Conservation (phyloP, 2,888 invertebrate genomes). For the Erebia epiphron region DNA sequence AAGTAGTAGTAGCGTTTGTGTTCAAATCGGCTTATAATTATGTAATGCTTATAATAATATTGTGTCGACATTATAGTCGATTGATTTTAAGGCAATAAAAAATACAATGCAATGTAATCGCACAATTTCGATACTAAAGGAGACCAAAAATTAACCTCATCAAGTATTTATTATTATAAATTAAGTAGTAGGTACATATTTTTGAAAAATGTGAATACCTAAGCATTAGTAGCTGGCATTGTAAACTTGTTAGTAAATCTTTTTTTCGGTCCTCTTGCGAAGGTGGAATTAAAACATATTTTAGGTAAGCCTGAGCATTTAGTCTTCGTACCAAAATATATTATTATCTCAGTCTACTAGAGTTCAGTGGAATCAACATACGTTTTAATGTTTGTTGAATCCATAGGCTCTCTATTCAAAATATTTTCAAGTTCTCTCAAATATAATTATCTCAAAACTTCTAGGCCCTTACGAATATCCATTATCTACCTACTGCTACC, state of each 20-base stretch:
- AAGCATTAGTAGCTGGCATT: background rate
- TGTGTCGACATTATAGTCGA: background rate
- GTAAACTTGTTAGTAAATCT: background rate
- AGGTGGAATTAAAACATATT: no score
- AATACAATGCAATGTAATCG: constrained; percentile 50
- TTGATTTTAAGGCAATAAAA: constrained; percentile 7
- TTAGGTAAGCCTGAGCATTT: no score
- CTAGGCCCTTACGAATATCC: no score
- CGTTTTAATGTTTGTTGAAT: no score
- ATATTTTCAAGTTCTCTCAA: no score
- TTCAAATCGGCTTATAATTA: constrained; percentile 7
- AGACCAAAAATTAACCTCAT: constrained; percentile 62
- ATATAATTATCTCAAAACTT: no score
- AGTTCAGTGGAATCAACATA: no score
- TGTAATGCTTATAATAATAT: background rate
- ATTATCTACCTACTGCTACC: no score
- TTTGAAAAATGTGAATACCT: constrained; percentile 48
- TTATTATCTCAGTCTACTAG: no score
- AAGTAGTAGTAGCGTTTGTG: background rate
- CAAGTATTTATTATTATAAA: constrained; percentile 40
- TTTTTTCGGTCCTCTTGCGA: background rate
- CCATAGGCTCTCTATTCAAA: no score
- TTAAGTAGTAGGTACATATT: constrained; percentile 46
- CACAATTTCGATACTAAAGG: constrained; percentile 65
- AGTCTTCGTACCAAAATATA: no score